Evolutionary conservation across 1,140 invertebrate species (phyloP).

Genomic region (Polypedilum pembai): DNA sequence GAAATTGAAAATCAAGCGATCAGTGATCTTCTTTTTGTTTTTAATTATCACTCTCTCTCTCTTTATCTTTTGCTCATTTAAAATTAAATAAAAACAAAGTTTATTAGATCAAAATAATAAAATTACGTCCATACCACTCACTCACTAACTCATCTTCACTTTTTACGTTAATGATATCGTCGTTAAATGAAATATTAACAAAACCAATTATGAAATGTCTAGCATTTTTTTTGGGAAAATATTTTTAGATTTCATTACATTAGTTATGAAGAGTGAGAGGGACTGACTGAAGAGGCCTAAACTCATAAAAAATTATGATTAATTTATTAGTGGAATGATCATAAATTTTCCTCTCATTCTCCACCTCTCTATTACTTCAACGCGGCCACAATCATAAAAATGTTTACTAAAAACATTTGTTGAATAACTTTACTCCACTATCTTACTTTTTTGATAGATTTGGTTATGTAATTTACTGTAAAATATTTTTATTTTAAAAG

Average conservation of each 20-base stretch:
- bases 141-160: conserved; percentile 2
- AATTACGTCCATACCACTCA: not conserved
- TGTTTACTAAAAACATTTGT: conserved; percentile 14
- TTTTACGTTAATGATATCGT: conserved; percentile 24
- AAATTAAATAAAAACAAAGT: not conserved
- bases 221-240: not conserved
- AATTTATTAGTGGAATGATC: conserved; percentile 15
- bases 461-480: not conserved
- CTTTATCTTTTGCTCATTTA: no score
- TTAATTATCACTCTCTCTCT: not conserved
- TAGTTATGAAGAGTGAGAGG: not conserved
- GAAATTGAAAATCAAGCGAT: no score
- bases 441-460: not conserved
- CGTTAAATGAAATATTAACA: conserved; percentile 19
- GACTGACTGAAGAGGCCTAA: not conserved
- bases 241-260: conserved; percentile 15
- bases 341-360: conserved; percentile 23
- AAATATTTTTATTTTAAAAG: not conserved
- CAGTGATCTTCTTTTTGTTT: not conserved
- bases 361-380: not conserved
- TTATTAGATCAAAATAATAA: not conserved
- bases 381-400: not conserved
- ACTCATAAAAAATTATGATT: conserved; percentile 25
- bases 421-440: not conserved
- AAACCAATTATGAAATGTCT: conserved; percentile 24